Evolutionary conservation across 2,113 vertebrate genomes (phyloP).

Genomic region (Polypterus senegalus): DNA sequence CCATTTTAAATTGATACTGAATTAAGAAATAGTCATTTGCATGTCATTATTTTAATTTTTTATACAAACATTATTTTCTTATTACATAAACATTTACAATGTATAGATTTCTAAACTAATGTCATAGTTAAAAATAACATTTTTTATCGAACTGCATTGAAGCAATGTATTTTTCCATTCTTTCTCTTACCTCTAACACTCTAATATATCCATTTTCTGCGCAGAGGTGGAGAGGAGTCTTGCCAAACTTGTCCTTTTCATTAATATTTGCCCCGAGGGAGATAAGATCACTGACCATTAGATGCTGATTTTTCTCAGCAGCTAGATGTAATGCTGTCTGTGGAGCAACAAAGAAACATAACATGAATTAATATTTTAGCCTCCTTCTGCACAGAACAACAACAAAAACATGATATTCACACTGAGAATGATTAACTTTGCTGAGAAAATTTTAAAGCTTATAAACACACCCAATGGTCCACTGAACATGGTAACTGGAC

Average conservation of each 20-base stretch:
- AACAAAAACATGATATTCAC: not conserved
- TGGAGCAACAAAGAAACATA: not conserved
- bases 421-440: not conserved
- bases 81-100: too few species aligned
- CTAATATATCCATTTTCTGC: constrained; percentile 60
- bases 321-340: constrained; percentile 69
- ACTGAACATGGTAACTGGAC: too few species aligned
- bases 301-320: constrained; percentile 64
- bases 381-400: not conserved
- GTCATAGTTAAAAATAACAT: too few species aligned
- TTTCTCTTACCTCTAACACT: constrained; percentile 47
- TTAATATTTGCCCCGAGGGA: constrained; percentile 56
- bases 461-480: too few species aligned
- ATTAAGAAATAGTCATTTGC: too few species aligned
- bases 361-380: not conserved
- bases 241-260: constrained; percentile 42
- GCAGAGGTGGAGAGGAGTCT: constrained; percentile 64
- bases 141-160: not conserved
- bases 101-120: too few species aligned
- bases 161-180: too few species aligned
- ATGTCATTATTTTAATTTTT: too few species aligned
- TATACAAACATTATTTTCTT: too few species aligned
- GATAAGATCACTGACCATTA: constrained; percentile 65
- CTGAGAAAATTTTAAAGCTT: not conserved
- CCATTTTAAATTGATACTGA: too few species aligned